Percentiles rank a stretch among this genome's conserved stretches.
Conservation (phyloP, 2,113 vertebrate genomes). For the Pseudorhombus dupliciocellatus region DNA sequence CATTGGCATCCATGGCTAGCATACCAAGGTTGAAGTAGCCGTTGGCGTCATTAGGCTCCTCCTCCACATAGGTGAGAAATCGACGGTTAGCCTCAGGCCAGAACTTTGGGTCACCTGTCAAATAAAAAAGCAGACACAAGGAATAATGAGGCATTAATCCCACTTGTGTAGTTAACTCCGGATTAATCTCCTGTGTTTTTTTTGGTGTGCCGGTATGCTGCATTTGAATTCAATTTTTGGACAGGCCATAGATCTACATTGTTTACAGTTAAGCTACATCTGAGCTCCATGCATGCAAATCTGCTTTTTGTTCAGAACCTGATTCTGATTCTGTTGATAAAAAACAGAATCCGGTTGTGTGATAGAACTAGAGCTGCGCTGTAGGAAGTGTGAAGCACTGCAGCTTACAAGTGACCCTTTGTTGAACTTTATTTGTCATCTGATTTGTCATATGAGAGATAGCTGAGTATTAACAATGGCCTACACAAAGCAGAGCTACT, state of each 20-base stretch:
- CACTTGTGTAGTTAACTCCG: neutral
- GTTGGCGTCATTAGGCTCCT: constrained; percentile 94
- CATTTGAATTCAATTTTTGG: neutral
- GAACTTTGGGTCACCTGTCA: constrained; percentile 88
- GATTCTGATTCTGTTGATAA: no score
- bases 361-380: neutral
- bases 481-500: neutral
- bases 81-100: constrained; percentile 94
- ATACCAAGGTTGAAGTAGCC: constrained; percentile 99
- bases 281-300: no score
- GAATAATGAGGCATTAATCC: neutral
- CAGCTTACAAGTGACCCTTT: neutral
- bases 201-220: no score
- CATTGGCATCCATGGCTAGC: constrained; percentile 97
- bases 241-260: neutral
- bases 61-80: constrained; percentile 90
- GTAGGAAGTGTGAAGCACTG: neutral
- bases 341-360: no score
- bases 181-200: no score
- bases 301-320: no score
- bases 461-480: neutral
- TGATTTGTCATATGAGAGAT: constrained; percentile 7
- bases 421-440: constrained; percentile 25
- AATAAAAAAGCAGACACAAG: constrained; percentile 7
- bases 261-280: neutral